Base-by-base conservation (phyloP, 2,888 invertebrate genomes). In the Phania funesta region DNA sequence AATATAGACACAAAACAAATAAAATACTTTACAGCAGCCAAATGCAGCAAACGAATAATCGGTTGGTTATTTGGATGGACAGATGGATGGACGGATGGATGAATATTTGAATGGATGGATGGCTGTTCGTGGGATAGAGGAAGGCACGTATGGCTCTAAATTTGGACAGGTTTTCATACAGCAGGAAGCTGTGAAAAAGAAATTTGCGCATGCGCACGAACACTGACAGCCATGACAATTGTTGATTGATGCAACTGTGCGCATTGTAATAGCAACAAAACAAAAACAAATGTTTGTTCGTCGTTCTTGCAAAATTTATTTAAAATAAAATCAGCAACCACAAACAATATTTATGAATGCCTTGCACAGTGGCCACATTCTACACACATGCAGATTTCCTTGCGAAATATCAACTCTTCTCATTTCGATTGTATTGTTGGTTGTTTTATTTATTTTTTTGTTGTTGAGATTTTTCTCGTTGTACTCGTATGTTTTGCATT, bases 181-280 rank as follows among this genome's bases (percentile, higher is more conserved):
- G 77, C 83, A 83, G 80, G 78, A 83, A 83, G 83, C 81, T 83
- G 75, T 81, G 75, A 80, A 83, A 79, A 75, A 75, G 78, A 79
- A 81, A 84, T 81, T 81, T 76, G 81, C 84, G 73, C 83, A 73
- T 84, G 84, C 84, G 50, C 84, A 83, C 68, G 70, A 75, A 56
- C 70, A 68, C 73, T 80, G 83, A 70, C 77, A 81, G 83, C 71
- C 80, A 76, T 80, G 83, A 80, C 84, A 83, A 75, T 81, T 70
- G 83, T 64, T 84, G 84, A 87, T 86, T 86, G 86, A 86, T 86
- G 87, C 85, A 80, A 78, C 71, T 75, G 48, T 76, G 76, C 46
- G 70, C 76, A 54, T 60, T 35, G 13, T 16, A 65, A 9, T 29
- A 1, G 4, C 5, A 29, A 41, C 1, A 20, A 20, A 65, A 38